Evolutionary conservation across 2,888 invertebrate species (phyloP).

Genomic region (Baronia brevicornis): DNA sequence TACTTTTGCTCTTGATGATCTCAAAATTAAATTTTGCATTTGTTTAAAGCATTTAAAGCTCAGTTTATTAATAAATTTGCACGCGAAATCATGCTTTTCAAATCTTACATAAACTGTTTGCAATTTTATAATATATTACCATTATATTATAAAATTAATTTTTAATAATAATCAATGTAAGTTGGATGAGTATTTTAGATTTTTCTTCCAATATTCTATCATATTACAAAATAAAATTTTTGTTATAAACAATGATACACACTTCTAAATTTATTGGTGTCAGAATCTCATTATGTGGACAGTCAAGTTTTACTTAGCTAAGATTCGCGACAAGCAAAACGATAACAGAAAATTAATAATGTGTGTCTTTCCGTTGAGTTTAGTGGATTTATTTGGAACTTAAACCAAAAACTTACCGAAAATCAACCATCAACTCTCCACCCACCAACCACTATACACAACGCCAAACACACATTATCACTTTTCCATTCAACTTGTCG

Average conservation of each 20-base stretch:
- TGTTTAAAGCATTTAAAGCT: conserved; percentile 45
- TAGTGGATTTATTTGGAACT: too few relatives aligned
- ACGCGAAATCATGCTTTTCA: conserved; percentile 4
- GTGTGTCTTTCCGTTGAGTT: too few relatives aligned
- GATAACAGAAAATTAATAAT: too few relatives aligned
- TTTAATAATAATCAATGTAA: conserved; percentile 47
- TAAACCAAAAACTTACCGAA: too few relatives aligned
- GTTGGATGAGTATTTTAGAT: conserved; percentile 43
- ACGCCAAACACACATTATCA: too few relatives aligned
- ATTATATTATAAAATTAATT: conserved; percentile 52
- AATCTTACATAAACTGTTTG: conserved; percentile 23
- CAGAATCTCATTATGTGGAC: conserved; percentile 48
- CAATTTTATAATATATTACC: conserved; percentile 49
- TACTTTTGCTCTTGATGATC: conserved; percentile 56
- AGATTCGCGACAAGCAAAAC: conserved; percentile 35
- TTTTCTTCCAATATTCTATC: conserved; percentile 51
- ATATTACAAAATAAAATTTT: conserved; percentile 52
- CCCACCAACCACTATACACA: too few relatives aligned
- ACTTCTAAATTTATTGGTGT: conserved; percentile 36
- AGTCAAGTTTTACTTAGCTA: conserved; percentile 32
- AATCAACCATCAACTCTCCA: too few relatives aligned
- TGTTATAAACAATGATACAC: conserved; percentile 44
- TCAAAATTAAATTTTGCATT: conserved; percentile 63
- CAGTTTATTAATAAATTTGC: too few relatives aligned
- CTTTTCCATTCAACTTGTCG: too few relatives aligned